Base-by-base conservation (phyloP, 2,113 vertebrate genomes). In the Megalops atlanticus region DNA sequence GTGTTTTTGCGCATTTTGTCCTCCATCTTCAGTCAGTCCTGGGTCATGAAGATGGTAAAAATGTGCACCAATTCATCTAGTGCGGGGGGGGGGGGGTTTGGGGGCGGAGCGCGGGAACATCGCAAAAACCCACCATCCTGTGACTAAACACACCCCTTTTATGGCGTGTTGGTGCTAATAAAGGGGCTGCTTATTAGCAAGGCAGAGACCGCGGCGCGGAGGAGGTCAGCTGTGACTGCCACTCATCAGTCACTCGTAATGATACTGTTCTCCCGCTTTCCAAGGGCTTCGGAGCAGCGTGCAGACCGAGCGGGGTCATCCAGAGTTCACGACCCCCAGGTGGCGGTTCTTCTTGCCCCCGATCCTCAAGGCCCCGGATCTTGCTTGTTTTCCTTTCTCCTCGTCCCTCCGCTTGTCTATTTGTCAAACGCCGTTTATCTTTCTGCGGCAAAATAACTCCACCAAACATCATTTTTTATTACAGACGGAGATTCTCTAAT, bases 161-260 rank as follows among this genome's bases (percentile, higher is more conserved):
- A 95, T 95, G 95, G 94, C 95, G 94, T 95, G 93, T 95, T 94
- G 93, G 91, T 94, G 92, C 95, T 95, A 95, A 95, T 95, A 95
- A 64, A 96, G 95, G 94, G 92, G 86, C 92, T 92, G 92, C 94
- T 95, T 95, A 96, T 95, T 96, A 95, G 92, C 92, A 92, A 95
- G 95, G 95, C 95, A 93, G 94, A 94, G 93, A 10, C 38, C 72
- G 12, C 80, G 24, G 64, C 27, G 76, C 38, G 93, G 93, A 88
- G 95, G 95, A 95, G 95, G 94, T 96, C 95, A 96, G 92, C 92
- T 95, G 93, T 95, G 95, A 94, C 94, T 94, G 94, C 93, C 92
- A 94, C 95, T 97, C 95, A 97, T 97, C 96, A 96, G 94, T 97
- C 96, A 97, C 94, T 91, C 93, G 94, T 97, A 96, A 97, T 96